Conservation (phyloP, 2,797 vertebrate genomes). For the Echeneis naucrates region DNA sequence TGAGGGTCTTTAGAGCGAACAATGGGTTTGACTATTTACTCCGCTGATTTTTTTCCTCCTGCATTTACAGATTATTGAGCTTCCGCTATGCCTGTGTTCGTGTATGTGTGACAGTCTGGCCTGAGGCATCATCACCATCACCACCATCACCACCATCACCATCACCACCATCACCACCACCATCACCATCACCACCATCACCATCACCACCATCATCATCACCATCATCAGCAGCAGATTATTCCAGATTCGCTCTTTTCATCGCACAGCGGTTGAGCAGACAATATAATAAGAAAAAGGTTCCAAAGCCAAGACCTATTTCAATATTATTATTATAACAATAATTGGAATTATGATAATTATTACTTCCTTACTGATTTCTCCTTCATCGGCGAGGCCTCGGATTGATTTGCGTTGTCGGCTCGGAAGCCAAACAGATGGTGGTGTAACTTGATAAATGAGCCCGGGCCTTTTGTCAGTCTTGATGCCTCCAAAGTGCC, state of each 20-base stretch:
- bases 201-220: slow-evolving; percentile 16
- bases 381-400: slow-evolving; percentile 34
- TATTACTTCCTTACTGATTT: neutral
- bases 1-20: slow-evolving; percentile 53
- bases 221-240: slow-evolving; percentile 3
- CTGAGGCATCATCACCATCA: slow-evolving; percentile 39
- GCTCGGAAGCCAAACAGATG: slow-evolving; percentile 76
- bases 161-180: slow-evolving; percentile 7
- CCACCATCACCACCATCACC: slow-evolving; percentile 20
- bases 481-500: slow-evolving; percentile 60
- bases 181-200: slow-evolving; percentile 14
- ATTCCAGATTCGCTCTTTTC: slow-evolving; percentile 33
- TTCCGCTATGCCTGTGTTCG: neutral
- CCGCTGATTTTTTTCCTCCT: slow-evolving; percentile 30
- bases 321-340: too few species aligned
- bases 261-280: slow-evolving; percentile 46
- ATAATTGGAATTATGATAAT: too few species aligned
- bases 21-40: slow-evolving; percentile 61
- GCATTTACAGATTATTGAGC: slow-evolving; percentile 7
- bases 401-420: slow-evolving; percentile 71
- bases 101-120: slow-evolving; percentile 14
- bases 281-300: slow-evolving; percentile 42
- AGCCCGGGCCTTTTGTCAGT: slow-evolving; percentile 62
- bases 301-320: neutral
- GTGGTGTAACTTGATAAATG: slow-evolving; percentile 81